Conservation (phyloP, 2,888 invertebrate species). For the Caenorhabditis sp. region DNA sequence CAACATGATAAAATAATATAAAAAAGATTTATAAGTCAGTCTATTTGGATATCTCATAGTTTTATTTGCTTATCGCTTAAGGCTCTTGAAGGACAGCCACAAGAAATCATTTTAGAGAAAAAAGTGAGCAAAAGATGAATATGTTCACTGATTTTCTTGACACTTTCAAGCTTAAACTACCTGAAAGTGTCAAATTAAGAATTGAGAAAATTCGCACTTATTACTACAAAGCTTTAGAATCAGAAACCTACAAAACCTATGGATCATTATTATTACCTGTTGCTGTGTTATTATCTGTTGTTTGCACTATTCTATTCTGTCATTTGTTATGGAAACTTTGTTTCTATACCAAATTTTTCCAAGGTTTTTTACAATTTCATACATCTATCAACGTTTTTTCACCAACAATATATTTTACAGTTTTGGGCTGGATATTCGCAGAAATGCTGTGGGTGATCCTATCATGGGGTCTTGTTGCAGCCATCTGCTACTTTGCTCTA, state of each 20-base stretch:
- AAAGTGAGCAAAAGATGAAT: constrained; percentile 2
- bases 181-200: constrained; percentile 7
- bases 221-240: constrained; percentile 28
- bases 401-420: constrained; percentile 12
- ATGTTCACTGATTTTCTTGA: not conserved
- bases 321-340: constrained; percentile 34
- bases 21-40: not conserved
- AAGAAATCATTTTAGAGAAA: constrained; percentile 4
- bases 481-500: constrained; percentile 64
- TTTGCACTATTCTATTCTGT: constrained; percentile 36
- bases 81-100: constrained; percentile 40
- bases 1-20: not conserved
- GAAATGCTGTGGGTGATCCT: constrained; percentile 62
- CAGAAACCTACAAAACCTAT: constrained; percentile 30
- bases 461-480: constrained; percentile 65
- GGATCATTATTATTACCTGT: constrained; percentile 30
- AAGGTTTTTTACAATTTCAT: constrained; percentile 19
- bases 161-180: not conserved
- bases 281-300: constrained; percentile 28
- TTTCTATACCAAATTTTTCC: constrained; percentile 25
- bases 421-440: constrained; percentile 47
- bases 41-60: constrained; percentile 19
- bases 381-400: not conserved
- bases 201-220: constrained; percentile 10
- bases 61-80: constrained; percentile 40